Evolutionary conservation across 1,140 invertebrate species (phyloP), one percentile per base, ranked within the genome.

Genomic region (Trigoniulus corallinus): DNA sequence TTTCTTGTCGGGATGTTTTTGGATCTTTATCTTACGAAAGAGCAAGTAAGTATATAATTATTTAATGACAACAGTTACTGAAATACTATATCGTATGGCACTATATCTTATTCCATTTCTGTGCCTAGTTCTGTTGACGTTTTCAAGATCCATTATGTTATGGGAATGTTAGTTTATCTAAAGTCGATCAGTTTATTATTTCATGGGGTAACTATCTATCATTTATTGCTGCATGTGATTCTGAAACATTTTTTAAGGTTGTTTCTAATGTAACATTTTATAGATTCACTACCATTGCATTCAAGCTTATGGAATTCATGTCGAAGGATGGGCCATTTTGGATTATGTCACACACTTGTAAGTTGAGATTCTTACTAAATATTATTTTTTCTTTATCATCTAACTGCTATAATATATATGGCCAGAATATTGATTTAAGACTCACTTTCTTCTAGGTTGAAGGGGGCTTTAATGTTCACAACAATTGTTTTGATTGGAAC

Each of bases 401-500:
- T 44, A 53, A 47, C 7, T 2, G 25, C 34, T 39, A 44, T 21
- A 21, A 1, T 26, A 49, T 44, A 47, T 57, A 3, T 50, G n/a
- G n/a, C n/a, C n/a, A n/a, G 29, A 34, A 34, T 7, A 34, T 34
- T 34, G 15, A 34, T 34, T 34, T 34, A 34, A 34, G 45, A 45
- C 12, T 24, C 13, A 42, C 23, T 47, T 22, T 44, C 12, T 22
- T n/a, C 47, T 62, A 82, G 77, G 55, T 71, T 94, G 39, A 89
- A 91, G 71, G 91, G 92, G 37, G 87, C 91, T 0, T 77, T 98
- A 20, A 68, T 99, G 37, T 97, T 98, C 64, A 89, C 95, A 39
- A 95, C 92, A 0, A 88, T 99, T 57, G 81, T 97, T 10, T 71
- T 98, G 10, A 88, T 99, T 56, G 95, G 95, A 29, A 94, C 94